These are phyloP conservation scores for Gambelia wislizenii DNA, from an alignment of 2,797 vertebrate species.

Conservation along the genomic window DNA sequence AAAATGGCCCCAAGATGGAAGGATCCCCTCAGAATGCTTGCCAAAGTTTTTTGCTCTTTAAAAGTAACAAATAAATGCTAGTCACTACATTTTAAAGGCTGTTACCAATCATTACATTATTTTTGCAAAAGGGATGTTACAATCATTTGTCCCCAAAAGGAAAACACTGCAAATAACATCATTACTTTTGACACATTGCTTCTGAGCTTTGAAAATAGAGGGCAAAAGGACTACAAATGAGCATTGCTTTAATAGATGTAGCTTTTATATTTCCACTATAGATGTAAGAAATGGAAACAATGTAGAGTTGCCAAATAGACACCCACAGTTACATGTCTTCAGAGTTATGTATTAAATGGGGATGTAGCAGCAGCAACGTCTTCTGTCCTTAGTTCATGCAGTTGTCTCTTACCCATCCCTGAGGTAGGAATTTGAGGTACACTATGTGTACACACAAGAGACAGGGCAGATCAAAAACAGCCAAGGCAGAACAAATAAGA, in stretches of 20 bases:
- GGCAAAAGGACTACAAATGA: background rate
- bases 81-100: background rate
- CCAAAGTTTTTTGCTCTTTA: background rate
- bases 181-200: background rate
- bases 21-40: no score
- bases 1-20: no score
- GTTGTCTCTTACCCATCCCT: background rate
- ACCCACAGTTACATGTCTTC: background rate
- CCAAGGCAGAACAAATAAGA: background rate
- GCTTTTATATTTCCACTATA: background rate
- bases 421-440: background rate
- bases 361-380: background rate
- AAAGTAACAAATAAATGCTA: background rate
- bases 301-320: background rate
- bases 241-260: background rate
- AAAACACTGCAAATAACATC: background rate
- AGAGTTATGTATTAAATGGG: background rate
- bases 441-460: background rate
- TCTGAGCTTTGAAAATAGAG: background rate
- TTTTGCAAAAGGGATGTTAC: background rate
- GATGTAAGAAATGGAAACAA: conserved; percentile 17
- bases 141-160: background rate
- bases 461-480: background rate
- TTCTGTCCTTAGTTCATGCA: background rate
- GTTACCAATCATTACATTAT: background rate